phyloP scores from a whole-genome alignment of 2,888 invertebrate genomes.

The Leptinotarsa rubiginosa region DNA sequence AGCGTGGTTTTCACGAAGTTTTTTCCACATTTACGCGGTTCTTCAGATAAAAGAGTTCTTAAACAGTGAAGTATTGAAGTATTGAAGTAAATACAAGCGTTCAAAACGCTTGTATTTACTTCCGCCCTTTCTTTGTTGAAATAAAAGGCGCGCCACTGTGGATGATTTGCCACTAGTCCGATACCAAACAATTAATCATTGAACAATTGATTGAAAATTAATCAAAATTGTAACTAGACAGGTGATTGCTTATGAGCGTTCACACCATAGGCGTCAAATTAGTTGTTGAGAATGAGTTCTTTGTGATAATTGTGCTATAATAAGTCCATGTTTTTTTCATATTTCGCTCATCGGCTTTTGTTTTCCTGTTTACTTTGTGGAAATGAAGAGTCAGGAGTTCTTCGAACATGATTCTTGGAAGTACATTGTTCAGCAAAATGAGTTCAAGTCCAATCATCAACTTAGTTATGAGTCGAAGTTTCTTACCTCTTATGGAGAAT shows the following conservation, averaged over 20 bases:
- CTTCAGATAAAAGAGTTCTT: no score
- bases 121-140: not conserved
- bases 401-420: slow-evolving; percentile 24
- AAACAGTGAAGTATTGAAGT: no score
- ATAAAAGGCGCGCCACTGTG: slow-evolving; percentile 34
- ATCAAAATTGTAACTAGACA: slow-evolving; percentile 68
- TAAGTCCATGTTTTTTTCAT: slow-evolving; percentile 42
- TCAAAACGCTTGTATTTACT: not conserved
- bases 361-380: slow-evolving; percentile 43
- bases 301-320: slow-evolving; percentile 53
- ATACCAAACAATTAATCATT: slow-evolving; percentile 64
- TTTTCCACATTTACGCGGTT: no score
- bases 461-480: not conserved
- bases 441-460: slow-evolving; percentile 20
- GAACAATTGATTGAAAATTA: slow-evolving; percentile 67
- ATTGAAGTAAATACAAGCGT: no score
- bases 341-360: slow-evolving; percentile 43
- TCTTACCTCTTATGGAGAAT: not conserved
- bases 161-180: slow-evolving; percentile 57
- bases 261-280: slow-evolving; percentile 67
- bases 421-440: slow-evolving; percentile 31
- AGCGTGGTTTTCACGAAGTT: no score
- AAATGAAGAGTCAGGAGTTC: slow-evolving; percentile 25
- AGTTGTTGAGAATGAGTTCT: slow-evolving; percentile 61
- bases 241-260: slow-evolving; percentile 67